These are phyloP conservation scores for Dasypolia templi DNA, from an alignment of 2,888 invertebrate genomes.

Conservation along the genomic window DNA sequence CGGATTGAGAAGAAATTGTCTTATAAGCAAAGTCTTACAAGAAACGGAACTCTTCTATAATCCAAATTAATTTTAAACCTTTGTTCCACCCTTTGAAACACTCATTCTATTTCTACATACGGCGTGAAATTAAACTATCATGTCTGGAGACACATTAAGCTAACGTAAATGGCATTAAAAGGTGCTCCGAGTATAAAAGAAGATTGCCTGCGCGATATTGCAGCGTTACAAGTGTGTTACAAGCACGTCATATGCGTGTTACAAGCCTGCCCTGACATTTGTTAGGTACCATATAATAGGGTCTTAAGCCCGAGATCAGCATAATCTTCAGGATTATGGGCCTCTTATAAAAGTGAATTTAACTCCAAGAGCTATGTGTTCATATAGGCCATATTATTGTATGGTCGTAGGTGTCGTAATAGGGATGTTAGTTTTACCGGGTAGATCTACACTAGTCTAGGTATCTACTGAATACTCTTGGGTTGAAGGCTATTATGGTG, in stretches of 20 bases:
- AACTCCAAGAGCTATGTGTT: conserved; percentile 15
- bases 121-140: conserved; percentile 56
- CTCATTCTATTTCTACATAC: conserved; percentile 11
- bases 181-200: conserved; percentile 62
- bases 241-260: conserved; percentile 41
- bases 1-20: background rate
- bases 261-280: conserved; percentile 42
- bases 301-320: conserved; percentile 37
- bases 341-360: conserved; percentile 39
- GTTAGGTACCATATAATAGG: conserved; percentile 55
- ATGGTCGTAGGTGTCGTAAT: conserved; percentile 8
- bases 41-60: background rate
- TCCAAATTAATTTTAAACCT: background rate
- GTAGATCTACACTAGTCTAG: background rate
- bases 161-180: conserved; percentile 54
- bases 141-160: conserved; percentile 49
- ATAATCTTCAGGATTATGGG: conserved; percentile 29
- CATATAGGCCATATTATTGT: background rate
- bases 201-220: conserved; percentile 61
- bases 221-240: conserved; percentile 47
- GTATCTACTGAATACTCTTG: conserved; percentile 1
- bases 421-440: conserved; percentile 10
- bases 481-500: background rate
- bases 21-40: background rate
- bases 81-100: conserved; percentile 9